A percentile compares a stretch with the other conserved stretches of the same genome.
phyloP scores from a whole-genome alignment of 2,113 vertebrate species.

The Ranitomeya variabilis region DNA sequence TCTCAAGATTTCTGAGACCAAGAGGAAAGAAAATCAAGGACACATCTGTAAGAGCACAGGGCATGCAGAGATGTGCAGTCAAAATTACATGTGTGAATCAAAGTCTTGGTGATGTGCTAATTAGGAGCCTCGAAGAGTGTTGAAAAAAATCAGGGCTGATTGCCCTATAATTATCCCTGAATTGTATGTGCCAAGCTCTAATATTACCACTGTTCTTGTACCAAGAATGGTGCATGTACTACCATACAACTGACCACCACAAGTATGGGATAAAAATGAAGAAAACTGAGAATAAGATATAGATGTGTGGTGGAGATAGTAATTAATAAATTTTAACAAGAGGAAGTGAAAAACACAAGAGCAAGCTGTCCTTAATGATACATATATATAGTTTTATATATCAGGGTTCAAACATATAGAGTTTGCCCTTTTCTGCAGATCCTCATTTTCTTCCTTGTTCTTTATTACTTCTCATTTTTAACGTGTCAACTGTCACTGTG shows the following conservation, averaged over 20 bases:
- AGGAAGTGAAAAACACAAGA: neutral
- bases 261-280: neutral
- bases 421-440: neutral
- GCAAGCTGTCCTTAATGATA: neutral
- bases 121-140: neutral
- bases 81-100: no score
- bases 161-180: neutral
- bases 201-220: neutral
- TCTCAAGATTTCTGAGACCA: no score
- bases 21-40: no score
- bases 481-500: slow-evolving; percentile 4
- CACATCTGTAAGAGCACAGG: no score
- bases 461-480: slow-evolving; percentile 16
- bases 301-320: neutral
- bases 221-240: neutral
- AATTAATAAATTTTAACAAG: neutral
- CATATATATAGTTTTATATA: neutral
- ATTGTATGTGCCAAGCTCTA: no score
- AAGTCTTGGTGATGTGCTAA: no score
- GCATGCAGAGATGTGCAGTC: no score
- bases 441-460: neutral
- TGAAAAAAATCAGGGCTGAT: neutral
- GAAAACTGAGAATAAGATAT: neutral
- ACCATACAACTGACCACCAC: neutral
- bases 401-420: neutral